Base-by-base conservation (phyloP, 2,797 vertebrate genomes). In the Furcifer pardalis region DNA sequence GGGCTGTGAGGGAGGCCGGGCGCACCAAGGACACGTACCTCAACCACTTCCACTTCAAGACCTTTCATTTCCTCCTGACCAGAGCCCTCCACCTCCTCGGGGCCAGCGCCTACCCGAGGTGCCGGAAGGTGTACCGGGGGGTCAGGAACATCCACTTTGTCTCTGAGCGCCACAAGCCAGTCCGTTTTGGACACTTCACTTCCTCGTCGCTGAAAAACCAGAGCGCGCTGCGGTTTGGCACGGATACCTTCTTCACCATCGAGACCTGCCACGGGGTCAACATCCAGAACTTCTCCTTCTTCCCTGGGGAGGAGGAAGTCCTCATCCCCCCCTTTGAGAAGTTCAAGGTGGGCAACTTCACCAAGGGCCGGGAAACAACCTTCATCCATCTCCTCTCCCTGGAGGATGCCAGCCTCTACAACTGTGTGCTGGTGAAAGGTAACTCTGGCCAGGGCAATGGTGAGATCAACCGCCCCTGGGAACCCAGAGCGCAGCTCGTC, bases 61-160 rank as follows among this genome's bases (percentile, higher is more conserved):
- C 84, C 9, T 84, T 96, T 23, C 96, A 96, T 37, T 96, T 95
- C 60, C 95, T 96, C 75, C 88, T 96, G 80, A 96, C 86, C 0
- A 84, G 93, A 52, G 95, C 95, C 5, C 79, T 96, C 44, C 89
- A 84, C 1, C 19, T 82, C 37, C 88, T 96, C 81, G 12, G 82
- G 49, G 73, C 56, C 0, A 23, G 62, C 2, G 82, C 77, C 37
- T 8, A 68, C 0, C 82, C 15, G 0, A 52, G 32, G 30, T 96
- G 94, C 83, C 81, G 12, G 44, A 89, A 52, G 7, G 95, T 94
- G n/a, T 94, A 94, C 1, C 13, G 95, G 0, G 94, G 93, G 0
- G 83, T 95, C 1, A 19, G 4, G 0, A 89, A 81, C 2, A 10
- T 93, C 49, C 90, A 83, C 37, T 94, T 95, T 71, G 44, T 46